Base-by-base conservation (phyloP, 1,140 invertebrate genomes). In the Eufriesea mexicana region DNA sequence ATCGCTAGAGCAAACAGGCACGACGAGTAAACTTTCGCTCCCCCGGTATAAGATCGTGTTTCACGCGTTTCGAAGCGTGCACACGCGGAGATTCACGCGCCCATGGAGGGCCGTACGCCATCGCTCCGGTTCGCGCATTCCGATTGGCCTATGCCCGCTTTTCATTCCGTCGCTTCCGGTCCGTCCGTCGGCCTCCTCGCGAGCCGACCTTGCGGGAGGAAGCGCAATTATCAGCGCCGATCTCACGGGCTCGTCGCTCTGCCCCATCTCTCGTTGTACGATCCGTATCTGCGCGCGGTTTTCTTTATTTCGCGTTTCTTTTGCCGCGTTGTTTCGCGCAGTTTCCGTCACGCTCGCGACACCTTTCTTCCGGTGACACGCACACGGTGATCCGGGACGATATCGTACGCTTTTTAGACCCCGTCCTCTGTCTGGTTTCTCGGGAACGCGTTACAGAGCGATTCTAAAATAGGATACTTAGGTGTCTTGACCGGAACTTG, bases 161-260 rank as follows among this genome's bases (percentile, higher is more conserved):
- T 88, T 78, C 77, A 81, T 87, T 64, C 83, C 86, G 70, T 72
- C 86, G 51, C 75, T 88, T 88, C 86, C 86, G 87, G 83, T 77
- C 86, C 80, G 75, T 73, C 72, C 61, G 42, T 42, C 71, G 72
- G 66, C 84, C 68, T 78, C 76, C 74, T 75, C 84, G 77, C 68
- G 73, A 79, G 71, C 70, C 77, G 77, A 88, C 86, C 85, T 87
- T 79, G 83, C 78, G 16, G 28, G 59, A 82, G 78, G 74, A 87
- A 87, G 71, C 59, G 76, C 76, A 85, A 87, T 88, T 88, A 88
- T 88, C 82, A 87, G 66, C 68, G n/a, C 51, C 79, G 86, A 88
- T 88, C 83, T 86, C 84, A 86, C 85, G 64, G 51, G 59, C 59
- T 73, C 82, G 84, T 86, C 86, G 85, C 68, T 14, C 45, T n/a